These are phyloP conservation scores for Trididemnum nubilum DNA, from an alignment of 23 tunicate genomes.

Conservation along the genomic window DNA sequence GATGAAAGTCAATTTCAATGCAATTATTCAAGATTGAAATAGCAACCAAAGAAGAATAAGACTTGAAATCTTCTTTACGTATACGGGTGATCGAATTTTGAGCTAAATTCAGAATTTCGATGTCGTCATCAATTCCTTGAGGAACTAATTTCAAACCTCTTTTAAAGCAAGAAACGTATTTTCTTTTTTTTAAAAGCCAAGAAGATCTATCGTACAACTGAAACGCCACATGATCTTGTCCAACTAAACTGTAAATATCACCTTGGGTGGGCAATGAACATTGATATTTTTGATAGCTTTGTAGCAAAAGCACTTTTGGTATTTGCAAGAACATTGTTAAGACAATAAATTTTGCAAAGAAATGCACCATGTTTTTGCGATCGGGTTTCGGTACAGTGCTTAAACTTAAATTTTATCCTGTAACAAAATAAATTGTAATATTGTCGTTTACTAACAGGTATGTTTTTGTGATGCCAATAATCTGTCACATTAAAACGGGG, in stretches of 20 bases:
- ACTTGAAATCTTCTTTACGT: neutral
- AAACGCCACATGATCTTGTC: neutral
- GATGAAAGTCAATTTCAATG: neutral
- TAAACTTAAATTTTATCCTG: too few relatives aligned
- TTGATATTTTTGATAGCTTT: neutral
- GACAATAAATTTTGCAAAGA: neutral
- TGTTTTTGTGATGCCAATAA: too few relatives aligned
- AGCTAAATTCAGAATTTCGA: neutral
- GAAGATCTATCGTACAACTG: neutral
- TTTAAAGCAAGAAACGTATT: neutral
- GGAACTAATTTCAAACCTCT: neutral
- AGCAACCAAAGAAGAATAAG: neutral
- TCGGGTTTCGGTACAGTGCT: too few relatives aligned
- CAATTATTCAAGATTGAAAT: neutral
- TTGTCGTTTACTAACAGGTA: too few relatives aligned
- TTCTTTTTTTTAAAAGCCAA: constrained; percentile 10
- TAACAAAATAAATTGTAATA: too few relatives aligned
- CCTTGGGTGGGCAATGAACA: neutral
- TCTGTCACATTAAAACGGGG: too few relatives aligned
- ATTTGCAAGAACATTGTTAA: neutral
- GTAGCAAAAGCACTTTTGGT: too few relatives aligned
- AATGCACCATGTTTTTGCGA: too few relatives aligned
- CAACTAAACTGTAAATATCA: neutral
- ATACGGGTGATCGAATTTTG: neutral
- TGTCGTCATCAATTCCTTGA: neutral